Conservation (phyloP, 2,888 invertebrate species). For the Schizotus pectinicornis region DNA sequence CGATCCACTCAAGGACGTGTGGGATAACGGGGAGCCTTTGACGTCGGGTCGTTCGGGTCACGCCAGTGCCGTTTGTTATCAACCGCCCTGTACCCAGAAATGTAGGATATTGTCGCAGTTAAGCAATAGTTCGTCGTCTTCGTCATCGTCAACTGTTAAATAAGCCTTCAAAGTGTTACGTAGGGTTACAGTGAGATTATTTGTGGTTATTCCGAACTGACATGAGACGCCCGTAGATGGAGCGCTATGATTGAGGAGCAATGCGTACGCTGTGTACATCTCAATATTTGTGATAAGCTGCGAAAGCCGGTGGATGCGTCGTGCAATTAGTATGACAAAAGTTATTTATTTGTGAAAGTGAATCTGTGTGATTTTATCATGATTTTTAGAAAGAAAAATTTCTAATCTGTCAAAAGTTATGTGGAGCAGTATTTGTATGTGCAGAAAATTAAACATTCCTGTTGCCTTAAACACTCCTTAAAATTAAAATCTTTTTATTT, state of each 20-base stretch:
- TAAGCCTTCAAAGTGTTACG: slow-evolving; percentile 2
- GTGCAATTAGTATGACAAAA: slow-evolving; percentile 10
- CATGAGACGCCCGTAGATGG: slow-evolving; percentile 7
- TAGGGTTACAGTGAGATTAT: slow-evolving; percentile 17
- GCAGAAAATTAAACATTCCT: slow-evolving; percentile 28
- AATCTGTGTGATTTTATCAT: slow-evolving; percentile 12
- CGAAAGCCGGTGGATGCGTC: slow-evolving; percentile 15
- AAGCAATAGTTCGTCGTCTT: slow-evolving; percentile 18
- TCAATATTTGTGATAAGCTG: slow-evolving; percentile 30
- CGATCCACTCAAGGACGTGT: slow-evolving; percentile 76
- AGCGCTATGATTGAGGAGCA: slow-evolving; percentile 5
- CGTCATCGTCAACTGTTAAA: slow-evolving; percentile 16
- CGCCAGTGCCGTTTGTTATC: slow-evolving; percentile 88
- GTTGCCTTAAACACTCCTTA: slow-evolving; percentile 29
- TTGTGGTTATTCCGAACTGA: slow-evolving; percentile 9
- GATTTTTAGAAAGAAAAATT: slow-evolving; percentile 10
- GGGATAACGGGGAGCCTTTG: slow-evolving; percentile 79
- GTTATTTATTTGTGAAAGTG: slow-evolving; percentile 21
- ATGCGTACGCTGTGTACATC: slow-evolving; percentile 4
- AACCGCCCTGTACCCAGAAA: slow-evolving; percentile 65
- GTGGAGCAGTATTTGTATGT: slow-evolving; percentile 30
- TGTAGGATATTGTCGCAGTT: slow-evolving; percentile 34
- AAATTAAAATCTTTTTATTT: too few relatives aligned
- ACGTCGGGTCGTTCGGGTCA: slow-evolving; percentile 90
- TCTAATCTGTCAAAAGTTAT: slow-evolving; percentile 4